Evolutionary conservation across 2,888 invertebrate species (phyloP).

Genomic region (Ochropleura plecta): DNA sequence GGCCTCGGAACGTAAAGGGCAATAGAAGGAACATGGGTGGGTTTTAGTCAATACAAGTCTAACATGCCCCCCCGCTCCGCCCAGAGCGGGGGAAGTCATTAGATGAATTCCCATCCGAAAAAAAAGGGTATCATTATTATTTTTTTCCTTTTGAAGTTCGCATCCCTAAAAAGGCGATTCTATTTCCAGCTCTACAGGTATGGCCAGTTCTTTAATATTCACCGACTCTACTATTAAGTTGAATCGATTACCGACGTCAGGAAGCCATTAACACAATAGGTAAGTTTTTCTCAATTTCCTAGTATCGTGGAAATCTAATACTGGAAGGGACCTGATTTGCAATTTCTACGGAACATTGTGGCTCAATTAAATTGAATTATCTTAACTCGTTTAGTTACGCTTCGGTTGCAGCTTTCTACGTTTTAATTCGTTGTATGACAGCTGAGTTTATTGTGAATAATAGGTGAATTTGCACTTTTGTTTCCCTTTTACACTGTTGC

Average conservation of each 20-base stretch:
- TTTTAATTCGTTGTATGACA: constrained; percentile 37
- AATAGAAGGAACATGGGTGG: too few relatives aligned
- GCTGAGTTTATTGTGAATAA: constrained; percentile 20
- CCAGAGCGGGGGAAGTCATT: too few relatives aligned
- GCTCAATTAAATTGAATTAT: constrained; percentile 57
- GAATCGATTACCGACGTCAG: neutral
- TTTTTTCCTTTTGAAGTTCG: too few relatives aligned
- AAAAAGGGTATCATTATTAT: too few relatives aligned
- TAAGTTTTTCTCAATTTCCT: constrained; percentile 43
- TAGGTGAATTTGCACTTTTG: constrained; percentile 32
- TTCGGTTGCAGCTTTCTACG: constrained; percentile 46
- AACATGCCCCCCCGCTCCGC: too few relatives aligned
- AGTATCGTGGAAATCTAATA: constrained; percentile 41
- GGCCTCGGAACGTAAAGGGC: too few relatives aligned
- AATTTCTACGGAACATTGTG: constrained; percentile 58
- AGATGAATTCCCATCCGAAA: too few relatives aligned
- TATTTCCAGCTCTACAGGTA: neutral
- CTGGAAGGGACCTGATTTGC: constrained; percentile 58
- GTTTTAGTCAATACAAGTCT: too few relatives aligned
- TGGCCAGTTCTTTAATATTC: constrained; percentile 1
- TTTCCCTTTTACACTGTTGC: constrained; percentile 24
- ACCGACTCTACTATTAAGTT: neutral
- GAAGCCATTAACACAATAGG: constrained; percentile 33
- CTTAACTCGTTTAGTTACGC: constrained; percentile 51
- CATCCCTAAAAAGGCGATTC: neutral